Percentiles rank a stretch among this genome's conserved stretches.
phyloP scores from a whole-genome alignment of 2,888 invertebrate species.

The Platycnemis pennipes region DNA sequence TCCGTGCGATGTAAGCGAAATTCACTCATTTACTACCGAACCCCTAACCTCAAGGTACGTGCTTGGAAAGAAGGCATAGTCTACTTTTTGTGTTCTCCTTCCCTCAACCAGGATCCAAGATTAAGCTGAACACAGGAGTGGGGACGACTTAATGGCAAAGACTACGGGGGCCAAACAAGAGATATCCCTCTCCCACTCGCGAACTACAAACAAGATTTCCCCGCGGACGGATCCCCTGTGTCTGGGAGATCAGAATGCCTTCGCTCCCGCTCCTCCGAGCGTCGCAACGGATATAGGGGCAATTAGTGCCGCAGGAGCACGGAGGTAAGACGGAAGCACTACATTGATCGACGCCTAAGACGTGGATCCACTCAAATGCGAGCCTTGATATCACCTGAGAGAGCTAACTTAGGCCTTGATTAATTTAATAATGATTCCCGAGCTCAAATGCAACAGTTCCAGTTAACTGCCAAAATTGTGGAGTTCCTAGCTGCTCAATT shows the following conservation, averaged over 20 bases:
- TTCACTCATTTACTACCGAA: too few relatives aligned
- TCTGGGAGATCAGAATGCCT: not conserved
- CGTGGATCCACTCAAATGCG: not conserved
- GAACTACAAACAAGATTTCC: not conserved
- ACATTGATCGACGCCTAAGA: not conserved
- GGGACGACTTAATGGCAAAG: not conserved
- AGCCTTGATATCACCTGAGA: not conserved
- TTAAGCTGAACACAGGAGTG: not conserved
- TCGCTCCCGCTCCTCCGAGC: not conserved
- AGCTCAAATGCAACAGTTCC: not conserved
- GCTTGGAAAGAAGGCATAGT: too few relatives aligned
- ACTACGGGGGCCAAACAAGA: not conserved
- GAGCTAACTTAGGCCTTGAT: not conserved
- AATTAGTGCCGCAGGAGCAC: not conserved
- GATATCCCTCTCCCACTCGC: not conserved
- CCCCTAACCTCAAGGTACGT: too few relatives aligned
- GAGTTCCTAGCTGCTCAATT: not conserved
- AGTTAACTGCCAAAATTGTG: too few relatives aligned
- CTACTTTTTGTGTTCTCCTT: too few relatives aligned
- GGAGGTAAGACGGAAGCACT: not conserved
- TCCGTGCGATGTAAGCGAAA: too few relatives aligned
- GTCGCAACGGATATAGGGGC: not conserved
- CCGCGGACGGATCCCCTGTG: not conserved
- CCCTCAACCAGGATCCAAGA: too few relatives aligned
- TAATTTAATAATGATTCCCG: not conserved